Base-by-base conservation (phyloP, 2,888 invertebrate species). In the Diplazon laetatorius region DNA sequence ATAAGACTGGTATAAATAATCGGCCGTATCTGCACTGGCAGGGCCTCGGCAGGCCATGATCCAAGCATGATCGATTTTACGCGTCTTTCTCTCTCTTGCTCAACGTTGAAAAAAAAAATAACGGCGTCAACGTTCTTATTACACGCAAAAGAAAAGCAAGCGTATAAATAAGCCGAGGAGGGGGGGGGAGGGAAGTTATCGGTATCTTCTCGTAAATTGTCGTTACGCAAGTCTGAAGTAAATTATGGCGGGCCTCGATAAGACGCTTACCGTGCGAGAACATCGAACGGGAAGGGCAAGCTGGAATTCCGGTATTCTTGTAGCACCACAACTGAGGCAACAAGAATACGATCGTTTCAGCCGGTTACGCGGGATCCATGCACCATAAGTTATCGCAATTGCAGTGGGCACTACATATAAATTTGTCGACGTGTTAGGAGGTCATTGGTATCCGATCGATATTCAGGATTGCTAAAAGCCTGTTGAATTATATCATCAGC, bases 171-270 rank as follows among this genome's bases (percentile, higher is more conserved):
- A 59, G 63, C 42, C n/a, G n/a, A n/a, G n/a, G n/a, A n/a, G n/a
- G n/a, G n/a, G n/a, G n/a, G n/a, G n/a, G 37, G n/a, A 9, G 35
- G 2, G 42, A 30, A 25, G 35, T 25, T 62, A 70, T 46, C 55
- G 70, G 66, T 52, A 52, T 70, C 60, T 74, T 66, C 70, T 78
- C 74, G 74, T 74, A 78, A 74, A 78, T 78, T 70, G 70, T 74
- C 70, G 74, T 66, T 62, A 66, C 60, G 73, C 66, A 74, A 65
- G 78, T 74, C 71, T 68, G 35, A 63, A 59, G 71, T 50, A 79
- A 79, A 79, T 79, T 75, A 75, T 68, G 75, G 75, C 50, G 78
- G 68, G 62, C 44, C 75, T 71, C 63, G 75, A 79, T 75, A 72
- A 79, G 78, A 57, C 68, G 75, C 62, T 69, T 70, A 35, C 63